These are phyloP conservation scores for Dasypogon diadema DNA, from an alignment of 2,888 invertebrate genomes.

Conservation along the genomic window DNA sequence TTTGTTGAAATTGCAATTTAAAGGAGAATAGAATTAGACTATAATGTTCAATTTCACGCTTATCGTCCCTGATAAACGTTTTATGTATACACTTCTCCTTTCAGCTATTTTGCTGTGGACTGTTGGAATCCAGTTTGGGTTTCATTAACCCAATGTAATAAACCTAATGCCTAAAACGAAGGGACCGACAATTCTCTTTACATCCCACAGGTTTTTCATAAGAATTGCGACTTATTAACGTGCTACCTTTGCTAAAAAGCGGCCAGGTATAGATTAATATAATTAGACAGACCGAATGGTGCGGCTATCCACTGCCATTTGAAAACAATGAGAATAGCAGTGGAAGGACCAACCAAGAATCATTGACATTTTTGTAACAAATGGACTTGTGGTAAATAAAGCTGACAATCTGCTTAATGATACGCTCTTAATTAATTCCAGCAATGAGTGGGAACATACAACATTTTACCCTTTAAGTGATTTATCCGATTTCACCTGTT, in stretches of 20 bases:
- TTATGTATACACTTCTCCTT: too few species aligned
- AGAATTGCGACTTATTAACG: conserved; percentile 22
- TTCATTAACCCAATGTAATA: too few species aligned
- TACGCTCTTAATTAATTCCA: conserved; percentile 32
- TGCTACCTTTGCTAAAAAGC: background rate
- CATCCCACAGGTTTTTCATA: too few species aligned
- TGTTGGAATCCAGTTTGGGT: too few species aligned
- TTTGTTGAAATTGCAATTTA: too few species aligned
- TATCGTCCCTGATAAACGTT: too few species aligned
- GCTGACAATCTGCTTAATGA: conserved; percentile 31
- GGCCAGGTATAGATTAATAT: background rate
- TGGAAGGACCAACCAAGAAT: background rate
- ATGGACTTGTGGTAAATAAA: conserved; percentile 8
- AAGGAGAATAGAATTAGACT: too few species aligned
- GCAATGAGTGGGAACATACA: background rate
- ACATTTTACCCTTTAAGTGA: conserved; percentile 20
- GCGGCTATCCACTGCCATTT: too few species aligned
- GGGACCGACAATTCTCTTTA: too few species aligned
- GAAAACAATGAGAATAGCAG: background rate
- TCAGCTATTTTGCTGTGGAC: too few species aligned
- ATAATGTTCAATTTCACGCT: too few species aligned
- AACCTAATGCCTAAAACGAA: too few species aligned
- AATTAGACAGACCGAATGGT: background rate
- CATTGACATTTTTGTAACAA: background rate
- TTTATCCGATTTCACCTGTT: conserved; percentile 34